Base-by-base conservation (phyloP, 2,797 vertebrate species). In the Fistularia tabacaria region DNA sequence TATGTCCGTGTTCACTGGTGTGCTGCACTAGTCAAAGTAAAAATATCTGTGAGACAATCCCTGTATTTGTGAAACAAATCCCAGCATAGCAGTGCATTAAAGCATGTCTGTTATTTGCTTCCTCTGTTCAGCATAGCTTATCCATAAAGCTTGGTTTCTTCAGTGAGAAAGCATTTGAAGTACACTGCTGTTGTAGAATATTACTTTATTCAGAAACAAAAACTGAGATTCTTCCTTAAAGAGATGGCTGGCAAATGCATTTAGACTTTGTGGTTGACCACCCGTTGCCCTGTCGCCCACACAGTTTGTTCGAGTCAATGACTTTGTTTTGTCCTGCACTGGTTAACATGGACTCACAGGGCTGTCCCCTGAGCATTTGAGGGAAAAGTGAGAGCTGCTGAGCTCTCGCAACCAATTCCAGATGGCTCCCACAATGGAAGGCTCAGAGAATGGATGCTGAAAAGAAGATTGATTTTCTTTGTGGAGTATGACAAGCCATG, bases 401-500 rank as follows among this genome's bases (percentile, higher is more conserved):
- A 83, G 77, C 73, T 81, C 81, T 83, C 75, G 80, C 81, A 78
- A 87, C 74, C 74, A 64, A 86, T 87, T 89, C 85, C 88, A 90
- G 88, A 90, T 90, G 86, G 83, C 76, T 83, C 76, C 66, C 77
- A 85, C 84, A 82, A 85, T 78, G 75, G 72, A 65, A 73, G 83
- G 75, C 83, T 88, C 82, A 80, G 78, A 87, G 84, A 79, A 85
- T 78, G 80, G 86, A 69, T 57, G 43, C 74, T 84, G 81, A 88
- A 89, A 88, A 89, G 82, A 88, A 88, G 89, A 91, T 90, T 89
- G 88, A 90, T 92, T 90, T 90, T 84, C 82, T 90, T 87, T 87
- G 84, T 87, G 75, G 75, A 76, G 81, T 83, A 83, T 84, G 85
- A 90, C 85, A 89, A 87, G 86, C 73, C 82, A 75, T 79, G 80